Conservation (phyloP, 2,113 vertebrate species). For the Camelus dromedarius region DNA sequence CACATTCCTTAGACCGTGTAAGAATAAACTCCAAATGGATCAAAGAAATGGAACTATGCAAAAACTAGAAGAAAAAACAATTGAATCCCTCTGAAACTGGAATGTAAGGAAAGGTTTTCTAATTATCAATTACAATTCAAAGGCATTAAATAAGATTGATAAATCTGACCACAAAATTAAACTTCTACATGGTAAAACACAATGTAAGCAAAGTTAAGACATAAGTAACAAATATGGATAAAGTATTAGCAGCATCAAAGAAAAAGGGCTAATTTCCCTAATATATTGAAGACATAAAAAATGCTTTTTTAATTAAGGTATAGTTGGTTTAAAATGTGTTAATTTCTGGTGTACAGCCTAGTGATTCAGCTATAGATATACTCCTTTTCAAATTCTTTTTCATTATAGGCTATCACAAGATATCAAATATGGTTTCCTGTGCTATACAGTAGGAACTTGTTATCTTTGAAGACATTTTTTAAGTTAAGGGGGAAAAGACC, state of each 20-base stretch:
- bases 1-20: background rate
- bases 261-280: background rate
- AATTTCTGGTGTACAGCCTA: no score
- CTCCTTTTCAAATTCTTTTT: no score
- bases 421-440: no score
- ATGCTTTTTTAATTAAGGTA: no score
- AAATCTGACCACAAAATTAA: constrained; percentile 3
- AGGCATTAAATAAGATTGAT: background rate
- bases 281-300: background rate
- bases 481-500: background rate
- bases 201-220: background rate
- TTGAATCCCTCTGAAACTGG: background rate
- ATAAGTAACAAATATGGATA: background rate
- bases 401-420: no score
- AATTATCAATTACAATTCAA: background rate
- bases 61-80: background rate
- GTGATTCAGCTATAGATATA: no score
- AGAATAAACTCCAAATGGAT: constrained; percentile 9
- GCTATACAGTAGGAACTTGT: no score
- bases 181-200: background rate
- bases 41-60: background rate
- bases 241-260: background rate
- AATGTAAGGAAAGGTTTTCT: background rate
- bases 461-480: background rate
- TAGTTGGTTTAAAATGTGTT: no score